Percentiles rank a stretch among this genome's conserved stretches.
Evolutionary conservation across 2,888 invertebrate genomes (phyloP).

Genomic region (Ochropleura leucogaster): DNA sequence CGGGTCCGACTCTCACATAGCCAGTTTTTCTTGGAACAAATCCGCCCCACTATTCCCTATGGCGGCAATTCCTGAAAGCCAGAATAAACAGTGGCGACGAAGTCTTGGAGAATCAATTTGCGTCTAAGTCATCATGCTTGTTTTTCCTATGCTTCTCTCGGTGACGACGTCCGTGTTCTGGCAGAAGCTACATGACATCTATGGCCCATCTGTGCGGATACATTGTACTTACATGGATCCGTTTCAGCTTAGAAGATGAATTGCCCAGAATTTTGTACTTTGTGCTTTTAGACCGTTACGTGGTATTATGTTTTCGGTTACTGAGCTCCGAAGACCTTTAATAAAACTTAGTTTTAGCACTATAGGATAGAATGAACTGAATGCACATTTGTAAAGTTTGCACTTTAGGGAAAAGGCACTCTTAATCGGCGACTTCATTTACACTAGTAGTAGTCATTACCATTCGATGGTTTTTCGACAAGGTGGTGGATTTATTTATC

Average conservation of each 20-base stretch:
- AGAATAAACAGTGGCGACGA: not conserved
- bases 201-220: not conserved
- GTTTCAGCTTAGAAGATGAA: not conserved
- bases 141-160: not conserved
- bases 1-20: too few relatives aligned
- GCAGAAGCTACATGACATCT: not conserved
- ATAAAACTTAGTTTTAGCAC: not conserved
- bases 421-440: not conserved
- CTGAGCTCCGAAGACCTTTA: not conserved
- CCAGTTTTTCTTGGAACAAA: not conserved
- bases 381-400: not conserved
- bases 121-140: not conserved
- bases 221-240: too few relatives aligned
- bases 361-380: not conserved
- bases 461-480: not conserved
- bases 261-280: not conserved
- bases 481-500: not conserved
- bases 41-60: not conserved
- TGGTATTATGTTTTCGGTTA: not conserved
- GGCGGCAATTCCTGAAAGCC: not conserved
- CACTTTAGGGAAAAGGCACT: not conserved
- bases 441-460: not conserved
- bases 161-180: not conserved
- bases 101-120: not conserved
- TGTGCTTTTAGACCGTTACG: too few relatives aligned